Evolutionary conservation across 1,140 invertebrate genomes (phyloP).

Genomic region (Neodiprion fabricii): DNA sequence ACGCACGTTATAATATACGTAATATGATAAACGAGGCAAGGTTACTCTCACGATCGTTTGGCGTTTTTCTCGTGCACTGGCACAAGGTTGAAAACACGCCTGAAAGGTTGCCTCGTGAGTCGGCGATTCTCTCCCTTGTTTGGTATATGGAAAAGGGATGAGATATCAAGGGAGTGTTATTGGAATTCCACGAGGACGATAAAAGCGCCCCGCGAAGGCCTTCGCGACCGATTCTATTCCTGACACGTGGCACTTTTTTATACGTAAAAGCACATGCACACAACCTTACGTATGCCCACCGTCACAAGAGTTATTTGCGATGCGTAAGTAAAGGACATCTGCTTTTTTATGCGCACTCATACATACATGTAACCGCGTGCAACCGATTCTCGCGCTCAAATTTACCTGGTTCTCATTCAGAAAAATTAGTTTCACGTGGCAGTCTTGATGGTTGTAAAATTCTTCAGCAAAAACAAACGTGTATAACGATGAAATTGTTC

Average conservation of each 20-base stretch:
- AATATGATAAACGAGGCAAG: no score
- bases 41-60: no score
- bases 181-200: conserved; percentile 1
- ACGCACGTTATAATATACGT: no score
- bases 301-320: no score
- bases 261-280: neutral
- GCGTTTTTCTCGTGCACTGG: no score
- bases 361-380: no score
- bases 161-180: conserved; percentile 4
- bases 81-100: neutral
- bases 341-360: no score
- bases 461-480: no score
- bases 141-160: neutral
- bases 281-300: neutral
- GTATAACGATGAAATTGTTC: no score
- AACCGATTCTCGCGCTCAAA: neutral
- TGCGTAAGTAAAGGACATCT: no score
- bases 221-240: neutral
- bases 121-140: conserved; percentile 4
- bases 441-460: no score
- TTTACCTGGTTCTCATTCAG: neutral
- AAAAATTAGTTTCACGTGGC: no score
- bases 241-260: neutral
- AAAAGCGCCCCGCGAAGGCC: neutral
- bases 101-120: neutral